Base-by-base conservation (phyloP, 2,797 vertebrate species). In the Poecilia velifera region DNA sequence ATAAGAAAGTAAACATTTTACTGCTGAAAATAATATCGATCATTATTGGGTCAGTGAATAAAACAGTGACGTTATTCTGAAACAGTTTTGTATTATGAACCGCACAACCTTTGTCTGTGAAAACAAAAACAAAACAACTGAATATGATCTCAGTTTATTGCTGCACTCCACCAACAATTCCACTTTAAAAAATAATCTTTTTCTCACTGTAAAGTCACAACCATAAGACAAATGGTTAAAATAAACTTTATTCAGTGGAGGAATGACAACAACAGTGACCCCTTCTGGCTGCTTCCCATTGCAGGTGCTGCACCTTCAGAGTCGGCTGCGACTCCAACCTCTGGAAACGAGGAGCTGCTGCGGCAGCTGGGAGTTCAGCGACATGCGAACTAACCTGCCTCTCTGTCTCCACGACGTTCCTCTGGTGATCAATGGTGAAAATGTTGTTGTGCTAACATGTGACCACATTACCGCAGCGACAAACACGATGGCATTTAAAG, bases 391-490 rank as follows among this genome's bases (percentile, higher is more conserved):
- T 77, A 70, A 43, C 4, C 8, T 8, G 22, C 66, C 39, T 70
- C 66, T 70, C 39, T 70, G 70, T 79, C 76, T 73, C 78, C 64
- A 73, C 73, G 76, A 55, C 85, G 84, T 86, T 90, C 79, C 73
- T 84, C 76, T 76, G 76, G 68, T 81, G 84, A 87, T 86, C 87
- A 89, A 86, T 74, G 76, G 68, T 76, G 79, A 76, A 85, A 85
- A 86, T 66, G 74, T 77, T 74, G 71, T 76, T 75, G 71, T 74
- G 78, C 41, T 4, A 34, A 59, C 6, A 39, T 74, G 70, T 31
- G n/a, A 14, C 25, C 5, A 62, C 6, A 7, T 62, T 62, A 62
- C 14, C 0, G 5, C 28, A 7, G 57, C 3, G 14, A 62, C 57
- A 31, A 34, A 31, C 14, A 59, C 13, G 0, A 14, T 18, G 57